These are phyloP conservation scores for Heliconius erato DNA, from an alignment of 2,888 invertebrate genomes.

Conservation along the genomic window DNA sequence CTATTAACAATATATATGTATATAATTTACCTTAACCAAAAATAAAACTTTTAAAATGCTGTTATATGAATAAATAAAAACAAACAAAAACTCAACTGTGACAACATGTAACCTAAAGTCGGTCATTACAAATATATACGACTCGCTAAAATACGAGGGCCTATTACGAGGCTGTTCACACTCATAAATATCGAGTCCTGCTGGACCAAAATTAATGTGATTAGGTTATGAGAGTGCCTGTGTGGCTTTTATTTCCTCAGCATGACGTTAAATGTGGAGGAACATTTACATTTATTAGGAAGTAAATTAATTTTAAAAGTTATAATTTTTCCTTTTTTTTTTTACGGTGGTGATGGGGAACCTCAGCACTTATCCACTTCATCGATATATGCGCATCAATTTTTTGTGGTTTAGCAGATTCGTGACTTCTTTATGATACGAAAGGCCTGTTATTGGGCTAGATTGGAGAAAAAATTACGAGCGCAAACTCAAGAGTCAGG, in stretches of 20 bases:
- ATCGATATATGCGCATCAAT: no score
- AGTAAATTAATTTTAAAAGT: not conserved
- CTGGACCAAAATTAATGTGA: slow-evolving; percentile 29
- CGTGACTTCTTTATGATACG: no score
- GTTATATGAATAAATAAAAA: not conserved
- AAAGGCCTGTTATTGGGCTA: no score
- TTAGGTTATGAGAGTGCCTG: slow-evolving; percentile 27
- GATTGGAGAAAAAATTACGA: no score
- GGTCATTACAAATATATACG: slow-evolving; percentile 43
- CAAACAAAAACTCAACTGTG: slow-evolving; percentile 21
- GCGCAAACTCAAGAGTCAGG: no score
- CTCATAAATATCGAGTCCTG: slow-evolving; percentile 36
- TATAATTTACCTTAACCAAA: no score
- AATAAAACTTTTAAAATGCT: no score
- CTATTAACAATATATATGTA: no score
- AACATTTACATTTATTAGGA: not conserved
- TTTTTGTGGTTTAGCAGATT: no score
- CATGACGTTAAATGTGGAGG: no score
- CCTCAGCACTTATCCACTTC: no score
- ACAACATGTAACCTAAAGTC: slow-evolving; percentile 33
- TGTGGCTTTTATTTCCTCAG: slow-evolving; percentile 13
- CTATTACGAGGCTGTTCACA: slow-evolving; percentile 38
- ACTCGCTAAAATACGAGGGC: slow-evolving; percentile 34
- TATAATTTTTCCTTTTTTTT: not conserved
- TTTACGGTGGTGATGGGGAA: no score